Base-by-base conservation (phyloP, 2,113 vertebrate species). In the Oxyura jamaicensis region DNA sequence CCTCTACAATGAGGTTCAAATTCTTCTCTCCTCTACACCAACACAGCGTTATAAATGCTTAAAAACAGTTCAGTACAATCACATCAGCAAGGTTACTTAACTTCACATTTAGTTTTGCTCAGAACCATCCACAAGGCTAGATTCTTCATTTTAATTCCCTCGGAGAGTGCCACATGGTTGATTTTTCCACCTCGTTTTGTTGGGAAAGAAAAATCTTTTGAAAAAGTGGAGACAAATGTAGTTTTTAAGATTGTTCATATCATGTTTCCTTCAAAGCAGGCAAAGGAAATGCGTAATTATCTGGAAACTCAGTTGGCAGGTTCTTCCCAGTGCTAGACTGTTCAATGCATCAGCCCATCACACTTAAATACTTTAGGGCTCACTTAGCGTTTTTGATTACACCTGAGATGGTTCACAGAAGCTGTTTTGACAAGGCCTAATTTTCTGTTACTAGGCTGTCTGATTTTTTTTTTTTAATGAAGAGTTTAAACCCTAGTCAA, bases 241-340 rank as follows among this genome's bases (percentile, higher is more conserved):
- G 8, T 60, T 65, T 58, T 78, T 26, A 63, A 71, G 46, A 60
- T 39, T 88, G 88, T 88, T 88, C 53, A 58, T 62, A 50, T 83
- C 8, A 4, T 48, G 17, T 86, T 90, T 88, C 71, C 65, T 86
- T 88, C 28, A 75, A 91, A 86, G 62, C 39, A 75, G 80, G 31
- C 62, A 86, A 58, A 53, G 39, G 39, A 96, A 94, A 71, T 31
- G 48, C 48, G 75, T 68, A 84, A 86, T 92, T 94, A 75, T 78
- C 88, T 96, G 80, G 76, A 91, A 92, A 84, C 66, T 92, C 80
- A 91, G 93, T 83, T 90, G 77, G 66, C 92, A 86, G 36, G 28
- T 84, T 94, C 42, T 84, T 95, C 53, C 41, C 25, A 33, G 46
- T 42, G 52, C 73, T 84, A 53, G 65, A 11, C 69, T 91, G 33